phyloP scores from a whole-genome alignment of 2,888 invertebrate species.

The Nephrotoma guestfalica region DNA sequence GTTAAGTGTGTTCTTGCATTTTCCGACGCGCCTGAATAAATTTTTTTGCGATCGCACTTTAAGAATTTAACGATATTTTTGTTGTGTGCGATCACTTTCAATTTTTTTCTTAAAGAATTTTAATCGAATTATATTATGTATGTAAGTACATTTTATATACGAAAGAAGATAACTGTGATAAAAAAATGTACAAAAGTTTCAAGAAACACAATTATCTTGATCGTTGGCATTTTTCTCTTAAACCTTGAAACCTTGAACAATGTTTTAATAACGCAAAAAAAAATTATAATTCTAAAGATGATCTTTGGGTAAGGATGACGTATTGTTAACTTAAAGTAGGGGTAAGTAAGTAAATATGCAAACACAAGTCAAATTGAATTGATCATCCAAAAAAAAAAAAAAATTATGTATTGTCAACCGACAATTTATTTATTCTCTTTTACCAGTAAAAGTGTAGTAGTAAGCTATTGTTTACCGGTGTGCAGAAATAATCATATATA shows the following conservation, averaged over 20 bases:
- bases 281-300: background rate
- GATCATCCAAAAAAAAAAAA: background rate
- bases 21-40: background rate
- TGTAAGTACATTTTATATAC: no score
- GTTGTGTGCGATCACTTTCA: background rate
- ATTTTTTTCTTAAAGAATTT: background rate
- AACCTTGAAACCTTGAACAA: background rate
- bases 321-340: background rate
- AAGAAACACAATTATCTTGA: background rate
- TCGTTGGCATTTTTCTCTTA: background rate
- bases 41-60: background rate
- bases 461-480: background rate
- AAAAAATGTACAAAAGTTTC: background rate
- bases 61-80: background rate
- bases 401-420: background rate
- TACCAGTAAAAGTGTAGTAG: background rate
- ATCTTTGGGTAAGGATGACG: background rate
- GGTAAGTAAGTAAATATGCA: background rate
- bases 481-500: background rate
- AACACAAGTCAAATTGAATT: background rate
- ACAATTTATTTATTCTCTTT: background rate
- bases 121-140: background rate
- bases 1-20: no score
- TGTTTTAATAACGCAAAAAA: background rate
- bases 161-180: background rate